Conservation (phyloP, 2,113 vertebrate genomes). For the Phrynocephalus versicolor region DNA sequence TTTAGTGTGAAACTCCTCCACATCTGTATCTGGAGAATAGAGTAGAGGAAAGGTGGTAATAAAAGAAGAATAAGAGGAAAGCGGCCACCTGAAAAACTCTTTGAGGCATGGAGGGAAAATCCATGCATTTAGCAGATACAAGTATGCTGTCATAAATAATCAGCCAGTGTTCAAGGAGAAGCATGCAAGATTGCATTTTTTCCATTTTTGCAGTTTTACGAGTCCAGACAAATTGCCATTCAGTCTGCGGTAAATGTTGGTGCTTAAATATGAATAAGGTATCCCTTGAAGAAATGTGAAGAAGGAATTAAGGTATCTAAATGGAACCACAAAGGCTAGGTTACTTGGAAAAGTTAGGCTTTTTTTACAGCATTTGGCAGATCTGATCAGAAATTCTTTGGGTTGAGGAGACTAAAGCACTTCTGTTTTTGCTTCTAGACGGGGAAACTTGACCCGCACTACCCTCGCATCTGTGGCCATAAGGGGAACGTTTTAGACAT, state of each 20-base stretch:
- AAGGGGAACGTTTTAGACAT: constrained; percentile 88
- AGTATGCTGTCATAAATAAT: too few relatives aligned
- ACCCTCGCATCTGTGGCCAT: constrained; percentile 89
- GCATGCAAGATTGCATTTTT: too few relatives aligned
- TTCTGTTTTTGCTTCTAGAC: constrained; percentile 76
- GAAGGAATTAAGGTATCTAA: background rate
- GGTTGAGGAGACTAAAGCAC: background rate
- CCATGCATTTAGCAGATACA: too few relatives aligned
- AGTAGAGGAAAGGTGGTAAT: too few relatives aligned
- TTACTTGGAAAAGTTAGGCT: background rate
- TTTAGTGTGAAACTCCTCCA: too few relatives aligned
- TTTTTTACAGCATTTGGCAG: background rate
- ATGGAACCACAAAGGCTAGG: background rate
- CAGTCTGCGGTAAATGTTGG: background rate
- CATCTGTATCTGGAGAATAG: too few relatives aligned
- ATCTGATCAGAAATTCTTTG: background rate
- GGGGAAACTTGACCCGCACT: constrained; percentile 89
- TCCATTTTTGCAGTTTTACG: too few relatives aligned
- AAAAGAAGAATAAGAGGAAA: too few relatives aligned
- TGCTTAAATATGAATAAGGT: background rate
- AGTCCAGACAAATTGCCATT: too few relatives aligned
- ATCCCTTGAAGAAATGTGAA: background rate
- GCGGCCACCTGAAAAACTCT: too few relatives aligned
- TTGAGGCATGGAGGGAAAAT: too few relatives aligned
- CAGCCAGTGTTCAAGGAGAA: too few relatives aligned